Evolutionary conservation across 2,888 invertebrate species (phyloP).

Genomic region (Hirtodrosophila cameraria): DNA sequence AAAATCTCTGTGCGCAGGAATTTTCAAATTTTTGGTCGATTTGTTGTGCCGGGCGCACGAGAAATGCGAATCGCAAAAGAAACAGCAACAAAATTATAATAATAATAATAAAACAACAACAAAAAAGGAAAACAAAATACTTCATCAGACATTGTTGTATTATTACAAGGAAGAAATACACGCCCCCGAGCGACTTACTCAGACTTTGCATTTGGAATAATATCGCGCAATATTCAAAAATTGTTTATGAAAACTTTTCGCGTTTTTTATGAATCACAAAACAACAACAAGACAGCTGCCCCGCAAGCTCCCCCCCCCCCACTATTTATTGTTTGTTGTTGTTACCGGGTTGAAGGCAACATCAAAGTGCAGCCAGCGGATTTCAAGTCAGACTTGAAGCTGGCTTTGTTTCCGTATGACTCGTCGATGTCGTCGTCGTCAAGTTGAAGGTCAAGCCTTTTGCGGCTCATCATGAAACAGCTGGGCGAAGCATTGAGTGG

Average conservation of each 20-base stretch:
- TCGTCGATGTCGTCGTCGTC: constrained; percentile 44
- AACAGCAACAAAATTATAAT: too few relatives aligned
- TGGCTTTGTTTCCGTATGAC: constrained; percentile 73
- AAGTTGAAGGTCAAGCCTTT: constrained; percentile 72
- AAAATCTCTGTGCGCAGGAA: constrained; percentile 67
- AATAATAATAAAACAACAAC: too few relatives aligned
- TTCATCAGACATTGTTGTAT: constrained; percentile 25
- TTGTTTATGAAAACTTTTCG: constrained; percentile 69
- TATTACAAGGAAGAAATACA: constrained; percentile 64
- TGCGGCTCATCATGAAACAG: constrained; percentile 5
- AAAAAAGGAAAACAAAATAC: too few relatives aligned
- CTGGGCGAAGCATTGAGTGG: constrained; percentile 5
- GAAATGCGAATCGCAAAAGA: constrained; percentile 38
- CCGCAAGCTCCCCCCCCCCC: neutral
- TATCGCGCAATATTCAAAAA: constrained; percentile 47
- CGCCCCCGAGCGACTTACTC: constrained; percentile 22
- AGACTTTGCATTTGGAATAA: constrained; percentile 22
- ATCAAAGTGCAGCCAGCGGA: constrained; percentile 63
- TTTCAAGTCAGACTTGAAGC: constrained; percentile 48
- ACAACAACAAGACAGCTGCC: neutral
- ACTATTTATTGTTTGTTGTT: neutral
- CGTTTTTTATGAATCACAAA: constrained; percentile 69
- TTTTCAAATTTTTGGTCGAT: constrained; percentile 62
- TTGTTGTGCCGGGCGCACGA: constrained; percentile 68
- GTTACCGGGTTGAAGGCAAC: constrained; percentile 65